Evolutionary conservation across 2,888 invertebrate genomes (phyloP).

Genomic region (Trissoscelio sp.): DNA sequence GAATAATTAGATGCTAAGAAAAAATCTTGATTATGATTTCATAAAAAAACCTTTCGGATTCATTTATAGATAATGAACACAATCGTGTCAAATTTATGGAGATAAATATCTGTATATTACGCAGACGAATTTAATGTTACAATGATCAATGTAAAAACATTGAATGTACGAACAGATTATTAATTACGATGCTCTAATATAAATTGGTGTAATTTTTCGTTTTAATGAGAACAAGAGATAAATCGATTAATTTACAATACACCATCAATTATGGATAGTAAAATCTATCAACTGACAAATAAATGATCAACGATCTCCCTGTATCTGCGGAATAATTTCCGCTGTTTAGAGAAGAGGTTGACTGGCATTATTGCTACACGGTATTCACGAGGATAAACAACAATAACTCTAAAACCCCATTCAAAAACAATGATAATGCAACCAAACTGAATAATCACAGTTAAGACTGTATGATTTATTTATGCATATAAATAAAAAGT

Average conservation of each 20-base stretch:
- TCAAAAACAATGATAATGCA: constrained; percentile 42
- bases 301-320: constrained; percentile 45
- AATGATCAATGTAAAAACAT: no score
- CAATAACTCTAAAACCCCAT: constrained; percentile 48
- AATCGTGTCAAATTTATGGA: background rate
- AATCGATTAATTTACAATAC: constrained; percentile 18
- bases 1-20: no score
- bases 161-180: no score
- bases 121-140: no score
- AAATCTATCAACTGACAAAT: constrained; percentile 37
- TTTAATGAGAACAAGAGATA: no score
- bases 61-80: constrained; percentile 1
- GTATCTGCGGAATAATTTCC: constrained; percentile 45
- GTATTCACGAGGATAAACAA: constrained; percentile 24
- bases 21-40: constrained; percentile 17
- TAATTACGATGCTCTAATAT: no score
- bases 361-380: constrained; percentile 40
- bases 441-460: constrained; percentile 15
- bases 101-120: background rate
- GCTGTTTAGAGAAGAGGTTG: constrained; percentile 36
- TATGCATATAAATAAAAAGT: background rate
- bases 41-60: background rate
- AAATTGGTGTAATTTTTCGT: no score
- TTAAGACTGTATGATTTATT: constrained; percentile 26
- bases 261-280: constrained; percentile 34